A percentile compares a stretch with the other conserved stretches of the same genome.
phyloP scores from a whole-genome alignment of 2,888 invertebrate species.

The Cataglyphis altisquamis region DNA sequence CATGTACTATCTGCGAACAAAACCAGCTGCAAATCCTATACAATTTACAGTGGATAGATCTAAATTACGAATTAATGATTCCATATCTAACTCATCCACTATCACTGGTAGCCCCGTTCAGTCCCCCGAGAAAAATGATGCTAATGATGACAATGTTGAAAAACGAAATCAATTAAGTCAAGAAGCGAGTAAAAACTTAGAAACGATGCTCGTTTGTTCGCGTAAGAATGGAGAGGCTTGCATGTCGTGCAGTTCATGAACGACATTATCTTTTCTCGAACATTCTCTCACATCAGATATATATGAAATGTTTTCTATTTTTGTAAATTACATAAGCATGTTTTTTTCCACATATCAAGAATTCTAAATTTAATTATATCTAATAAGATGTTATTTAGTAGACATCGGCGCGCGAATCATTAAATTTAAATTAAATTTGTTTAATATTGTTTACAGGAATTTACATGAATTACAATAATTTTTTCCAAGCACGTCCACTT shows the following conservation, averaged over 20 bases:
- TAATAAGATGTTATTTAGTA: constrained; percentile 6
- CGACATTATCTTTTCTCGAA: background rate
- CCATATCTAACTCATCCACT: constrained; percentile 59
- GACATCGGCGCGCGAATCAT: background rate
- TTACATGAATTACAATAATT: background rate
- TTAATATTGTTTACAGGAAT: background rate
- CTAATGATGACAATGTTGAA: constrained; percentile 2
- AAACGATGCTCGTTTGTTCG: constrained; percentile 93
- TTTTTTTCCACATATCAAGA: background rate
- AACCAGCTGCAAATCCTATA: constrained; percentile 98
- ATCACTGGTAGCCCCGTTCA: constrained; percentile 72
- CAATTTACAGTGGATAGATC: constrained; percentile 99
- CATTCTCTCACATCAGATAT: background rate
- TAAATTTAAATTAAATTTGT: background rate
- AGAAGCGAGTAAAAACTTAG: constrained; percentile 86
- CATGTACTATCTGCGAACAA: constrained; percentile 99
- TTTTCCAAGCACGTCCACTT: background rate
- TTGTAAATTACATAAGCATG: constrained; percentile 12
- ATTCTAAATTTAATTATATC: constrained; percentile 18
- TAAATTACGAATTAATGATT: constrained; percentile 85
- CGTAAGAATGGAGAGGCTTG: constrained; percentile 94
- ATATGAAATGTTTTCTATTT: background rate
- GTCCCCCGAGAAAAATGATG: constrained; percentile 20
- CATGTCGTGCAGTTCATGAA: constrained; percentile 93
- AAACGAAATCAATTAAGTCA: constrained; percentile 23